Conservation (phyloP, 2,113 vertebrate genomes). For the Hippocampus mohnikei region DNA sequence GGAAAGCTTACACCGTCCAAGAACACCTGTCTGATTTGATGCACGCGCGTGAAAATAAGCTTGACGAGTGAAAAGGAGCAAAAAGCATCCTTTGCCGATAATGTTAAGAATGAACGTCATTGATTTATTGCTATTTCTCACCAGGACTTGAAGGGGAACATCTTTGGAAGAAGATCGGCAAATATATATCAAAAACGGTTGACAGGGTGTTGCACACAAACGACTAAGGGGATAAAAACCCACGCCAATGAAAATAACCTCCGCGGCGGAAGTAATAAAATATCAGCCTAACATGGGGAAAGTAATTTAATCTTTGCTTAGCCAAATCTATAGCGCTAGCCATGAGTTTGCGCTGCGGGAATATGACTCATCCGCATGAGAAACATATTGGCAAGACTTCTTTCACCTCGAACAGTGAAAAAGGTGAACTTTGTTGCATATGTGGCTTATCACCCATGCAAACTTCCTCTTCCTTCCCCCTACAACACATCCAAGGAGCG, state of each 20-base stretch:
- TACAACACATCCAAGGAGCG: constrained; percentile 1
- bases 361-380: background rate
- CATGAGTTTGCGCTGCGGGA: constrained; percentile 16
- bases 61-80: constrained; percentile 4
- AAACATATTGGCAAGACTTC: constrained; percentile 7
- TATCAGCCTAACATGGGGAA: background rate
- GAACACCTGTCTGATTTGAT: constrained; percentile 56
- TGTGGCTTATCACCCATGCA: background rate
- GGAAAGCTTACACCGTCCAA: constrained; percentile 37
- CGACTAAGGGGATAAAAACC: background rate
- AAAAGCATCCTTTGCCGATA: background rate
- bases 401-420: constrained; percentile 10
- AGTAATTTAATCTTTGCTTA: constrained; percentile 6
- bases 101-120: background rate
- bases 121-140: too few species aligned
- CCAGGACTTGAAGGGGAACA: too few species aligned
- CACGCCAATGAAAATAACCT: constrained; percentile 8
- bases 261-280: constrained; percentile 1
- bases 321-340: constrained; percentile 5
- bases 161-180: background rate
- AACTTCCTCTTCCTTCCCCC: constrained; percentile 16
- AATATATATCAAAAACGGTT: background rate
- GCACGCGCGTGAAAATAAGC: constrained; percentile 53
- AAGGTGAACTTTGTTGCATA: background rate
- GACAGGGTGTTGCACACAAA: constrained; percentile 1